These are phyloP conservation scores for Alloscopus bannaensis DNA, from an alignment of 2,888 invertebrate species.

Conservation along the genomic window DNA sequence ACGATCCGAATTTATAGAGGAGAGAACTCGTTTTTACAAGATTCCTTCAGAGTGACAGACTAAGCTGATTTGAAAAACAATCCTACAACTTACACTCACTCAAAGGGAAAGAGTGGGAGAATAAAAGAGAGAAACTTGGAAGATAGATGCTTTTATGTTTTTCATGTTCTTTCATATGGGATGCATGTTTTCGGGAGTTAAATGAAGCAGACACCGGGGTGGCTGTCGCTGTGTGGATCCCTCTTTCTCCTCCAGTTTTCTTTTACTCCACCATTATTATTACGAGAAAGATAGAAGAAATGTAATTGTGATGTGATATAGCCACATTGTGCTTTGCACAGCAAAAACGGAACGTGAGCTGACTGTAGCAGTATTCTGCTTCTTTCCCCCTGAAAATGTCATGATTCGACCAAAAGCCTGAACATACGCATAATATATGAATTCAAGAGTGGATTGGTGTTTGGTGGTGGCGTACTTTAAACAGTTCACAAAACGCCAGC, in stretches of 20 bases:
- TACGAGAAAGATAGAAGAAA: too few species aligned
- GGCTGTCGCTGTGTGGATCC: neutral
- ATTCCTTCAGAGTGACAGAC: constrained; percentile 31
- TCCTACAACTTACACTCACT: constrained; percentile 12
- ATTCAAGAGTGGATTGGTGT: too few species aligned
- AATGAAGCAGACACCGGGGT: neutral
- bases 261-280: too few species aligned
- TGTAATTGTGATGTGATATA: neutral
- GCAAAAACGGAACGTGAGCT: constrained; percentile 18
- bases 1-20: constrained; percentile 30
- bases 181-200: neutral
- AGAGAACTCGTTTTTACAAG: constrained; percentile 15
- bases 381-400: constrained; percentile 20
- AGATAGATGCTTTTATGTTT: too few species aligned
- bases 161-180: neutral
- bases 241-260: too few species aligned
- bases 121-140: too few species aligned
- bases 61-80: constrained; percentile 41
- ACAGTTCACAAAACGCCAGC: too few species aligned
- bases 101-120: constrained; percentile 26
- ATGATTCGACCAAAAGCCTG: too few species aligned
- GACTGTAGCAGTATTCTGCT: constrained; percentile 14
- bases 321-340: neutral
- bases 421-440: too few species aligned
- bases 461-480: neutral